A percentile compares a stretch with the other conserved stretches of the same genome.
phyloP scores from a whole-genome alignment of 2,888 invertebrate species.

The Megalurothrips usitatus region DNA sequence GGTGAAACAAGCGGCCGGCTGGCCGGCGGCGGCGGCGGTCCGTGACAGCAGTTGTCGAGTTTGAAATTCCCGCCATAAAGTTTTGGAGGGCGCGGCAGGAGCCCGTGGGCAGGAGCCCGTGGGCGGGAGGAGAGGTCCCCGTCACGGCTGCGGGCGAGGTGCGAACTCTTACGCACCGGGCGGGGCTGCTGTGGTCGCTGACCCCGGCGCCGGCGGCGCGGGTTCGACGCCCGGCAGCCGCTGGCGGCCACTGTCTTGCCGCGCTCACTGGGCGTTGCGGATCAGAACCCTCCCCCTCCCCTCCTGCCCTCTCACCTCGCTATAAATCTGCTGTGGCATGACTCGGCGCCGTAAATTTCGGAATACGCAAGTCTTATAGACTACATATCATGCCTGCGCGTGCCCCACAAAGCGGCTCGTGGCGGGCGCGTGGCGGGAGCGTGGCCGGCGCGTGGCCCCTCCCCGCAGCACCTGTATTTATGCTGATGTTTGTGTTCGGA shows the following conservation, averaged over 20 bases:
- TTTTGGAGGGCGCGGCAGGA: too few relatives aligned
- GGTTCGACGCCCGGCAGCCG: background rate
- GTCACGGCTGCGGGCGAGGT: too few relatives aligned
- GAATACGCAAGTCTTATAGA: background rate
- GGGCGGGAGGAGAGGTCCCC: too few relatives aligned
- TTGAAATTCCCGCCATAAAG: too few relatives aligned
- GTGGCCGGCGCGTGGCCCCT: background rate
- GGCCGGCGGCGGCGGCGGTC: too few relatives aligned
- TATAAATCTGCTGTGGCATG: background rate
- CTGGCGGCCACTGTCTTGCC: background rate
- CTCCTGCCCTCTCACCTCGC: background rate
- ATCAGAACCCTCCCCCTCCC: background rate
- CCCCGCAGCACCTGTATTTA: background rate
- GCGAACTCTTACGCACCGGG: too few relatives aligned
- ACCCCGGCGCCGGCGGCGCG: too few relatives aligned
- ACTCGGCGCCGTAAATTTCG: background rate
- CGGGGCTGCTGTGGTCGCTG: too few relatives aligned
- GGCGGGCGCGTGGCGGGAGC: background rate
- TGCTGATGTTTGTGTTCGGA: background rate
- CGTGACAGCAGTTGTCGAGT: too few relatives aligned
- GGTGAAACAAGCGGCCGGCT: too few relatives aligned
- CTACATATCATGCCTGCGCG: background rate
- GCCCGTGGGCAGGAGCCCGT: too few relatives aligned
- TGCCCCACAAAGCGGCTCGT: conserved; percentile 2
- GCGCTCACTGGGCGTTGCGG: too few relatives aligned